Evolutionary conservation across 2,888 invertebrate species (phyloP), one percentile per base, ranked within the genome.

Genomic region (Mesoligia furuncula): DNA sequence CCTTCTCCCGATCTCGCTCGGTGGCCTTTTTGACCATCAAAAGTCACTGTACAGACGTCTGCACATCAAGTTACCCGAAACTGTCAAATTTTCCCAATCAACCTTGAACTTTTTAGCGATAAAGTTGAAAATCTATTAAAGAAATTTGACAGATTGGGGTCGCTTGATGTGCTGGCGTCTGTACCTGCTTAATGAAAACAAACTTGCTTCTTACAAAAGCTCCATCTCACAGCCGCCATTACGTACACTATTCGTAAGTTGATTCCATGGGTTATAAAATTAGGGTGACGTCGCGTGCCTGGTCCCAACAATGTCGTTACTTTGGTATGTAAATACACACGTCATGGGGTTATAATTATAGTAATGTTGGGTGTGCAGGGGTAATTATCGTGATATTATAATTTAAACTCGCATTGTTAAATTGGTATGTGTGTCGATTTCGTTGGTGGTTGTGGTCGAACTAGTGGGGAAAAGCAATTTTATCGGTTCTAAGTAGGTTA

Each of bases 331-430:
- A 85, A 90, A 87, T 88, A 87, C 48, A 69, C 61, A 68, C 78
- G 62, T 64, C 75, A 80, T 75, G 77, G 86, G 85, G 87, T 76
- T 64, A 77, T 71, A 75, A 86, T 84, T 59, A 84, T 73, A 48
- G 31, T 86, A 75, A 84, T 73, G 9, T 64, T 59, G 70, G 73
- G 69, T 70, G 65, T 81, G 78, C 78, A 76, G 69, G 71, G 73
- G 78, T 85, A 84, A 87, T 90, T 86, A 75, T 84, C 75, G 82
- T 87, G 85, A 82, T 83, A 87, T 83, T 81, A 73, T 86, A 85
- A 80, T 85, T 70, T 54, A 59, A 39, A 54, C 9, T 68, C 27
- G 39, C 64, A 51, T 62, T 36, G 24, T 71, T 39, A 2, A 13
- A 64, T 62, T 54, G 62, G 59, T 70, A 8, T 42, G 57, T 42